These are phyloP conservation scores for Schlechtendalia chinensis DNA, from an alignment of 1,140 invertebrate genomes.

Conservation along the genomic window DNA sequence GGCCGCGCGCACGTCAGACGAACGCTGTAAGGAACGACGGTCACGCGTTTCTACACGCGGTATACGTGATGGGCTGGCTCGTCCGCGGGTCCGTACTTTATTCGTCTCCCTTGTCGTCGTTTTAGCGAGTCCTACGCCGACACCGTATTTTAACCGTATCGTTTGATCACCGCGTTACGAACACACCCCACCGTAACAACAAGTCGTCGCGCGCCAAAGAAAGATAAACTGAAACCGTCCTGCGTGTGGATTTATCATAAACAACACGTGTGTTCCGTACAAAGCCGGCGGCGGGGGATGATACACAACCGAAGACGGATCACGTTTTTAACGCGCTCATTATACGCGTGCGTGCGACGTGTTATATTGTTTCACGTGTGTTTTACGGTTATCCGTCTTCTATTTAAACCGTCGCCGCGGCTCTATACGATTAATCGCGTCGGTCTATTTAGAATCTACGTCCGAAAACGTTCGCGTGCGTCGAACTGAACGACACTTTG, in stretches of 20 bases:
- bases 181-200: slow-evolving; percentile 23
- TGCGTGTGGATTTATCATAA: slow-evolving; percentile 34
- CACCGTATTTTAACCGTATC: no score
- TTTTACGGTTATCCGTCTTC: neutral
- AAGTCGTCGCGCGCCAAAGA: slow-evolving; percentile 10
- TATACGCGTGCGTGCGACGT: neutral
- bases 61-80: slow-evolving; percentile 43
- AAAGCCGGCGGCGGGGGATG: neutral
- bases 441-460: no score
- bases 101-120: slow-evolving; percentile 24
- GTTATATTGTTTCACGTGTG: slow-evolving; percentile 24
- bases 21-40: slow-evolving; percentile 13
- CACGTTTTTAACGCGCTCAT: slow-evolving; percentile 12
- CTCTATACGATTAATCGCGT: slow-evolving; percentile 17
- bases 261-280: no score
- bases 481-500: no score
- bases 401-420: no score
- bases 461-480: no score
- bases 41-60: slow-evolving; percentile 41
- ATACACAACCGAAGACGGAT: no score
- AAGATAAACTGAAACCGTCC: slow-evolving; percentile 38
- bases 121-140: neutral
- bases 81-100: slow-evolving; percentile 5
- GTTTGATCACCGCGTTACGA: slow-evolving; percentile 35
- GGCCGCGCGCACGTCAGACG: slow-evolving; percentile 1